Percentiles rank a stretch among this genome's conserved stretches.
These are phyloP conservation scores for Drosophila paramelanica DNA, from an alignment of 2,888 invertebrate genomes.

Conservation along the genomic window DNA sequence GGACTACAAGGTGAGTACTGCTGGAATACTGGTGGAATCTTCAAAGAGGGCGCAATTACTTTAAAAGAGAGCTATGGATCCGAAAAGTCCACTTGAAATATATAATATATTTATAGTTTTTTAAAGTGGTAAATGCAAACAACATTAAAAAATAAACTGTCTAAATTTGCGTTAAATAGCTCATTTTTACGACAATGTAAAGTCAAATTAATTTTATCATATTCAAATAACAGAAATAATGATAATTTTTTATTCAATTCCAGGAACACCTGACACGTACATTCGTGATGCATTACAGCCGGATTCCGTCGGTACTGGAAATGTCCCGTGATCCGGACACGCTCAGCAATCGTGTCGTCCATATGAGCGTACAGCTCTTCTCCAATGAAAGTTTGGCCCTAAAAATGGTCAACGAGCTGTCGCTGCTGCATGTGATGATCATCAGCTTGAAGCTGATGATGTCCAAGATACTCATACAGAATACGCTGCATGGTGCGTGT, in stretches of 20 bases:
- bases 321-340: conserved; percentile 94
- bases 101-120: too few relatives aligned
- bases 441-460: conserved; percentile 96
- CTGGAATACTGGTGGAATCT: not conserved
- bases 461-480: conserved; percentile 94
- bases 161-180: too few relatives aligned
- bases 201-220: not conserved
- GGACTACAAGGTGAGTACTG: conserved; percentile 91
- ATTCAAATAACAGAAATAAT: not conserved
- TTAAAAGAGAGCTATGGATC: too few relatives aligned
- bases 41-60: too few relatives aligned
- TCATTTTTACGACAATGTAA: not conserved
- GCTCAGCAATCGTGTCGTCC: conserved; percentile 97
- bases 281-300: conserved; percentile 98
- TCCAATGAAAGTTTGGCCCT: conserved; percentile 96
- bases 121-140: too few relatives aligned
- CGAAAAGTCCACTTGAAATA: too few relatives aligned
- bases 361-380: conserved; percentile 98
- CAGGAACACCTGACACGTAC: conserved; percentile 96
- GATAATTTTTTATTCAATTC: not conserved
- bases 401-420: conserved; percentile 95
- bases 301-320: conserved; percentile 96
- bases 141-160: too few relatives aligned
- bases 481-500: conserved; percentile 91
- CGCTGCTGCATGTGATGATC: conserved; percentile 96